phyloP scores from a whole-genome alignment of 2,888 invertebrate species.

The Cosmopolites sordidus region DNA sequence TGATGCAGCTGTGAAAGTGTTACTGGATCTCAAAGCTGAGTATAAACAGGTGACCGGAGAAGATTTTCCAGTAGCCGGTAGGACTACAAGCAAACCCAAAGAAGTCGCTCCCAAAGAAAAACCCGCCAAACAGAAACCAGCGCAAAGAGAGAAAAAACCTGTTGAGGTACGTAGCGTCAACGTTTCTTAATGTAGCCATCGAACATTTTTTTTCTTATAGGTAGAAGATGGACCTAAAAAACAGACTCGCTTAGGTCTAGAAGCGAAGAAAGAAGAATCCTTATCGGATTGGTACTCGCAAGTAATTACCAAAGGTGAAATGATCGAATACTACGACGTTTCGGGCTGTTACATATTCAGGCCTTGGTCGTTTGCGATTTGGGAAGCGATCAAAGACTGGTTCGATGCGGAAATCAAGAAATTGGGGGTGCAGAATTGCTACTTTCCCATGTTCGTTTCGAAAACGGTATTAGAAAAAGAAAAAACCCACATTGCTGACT shows the following conservation, averaged over 20 bases:
- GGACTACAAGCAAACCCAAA: constrained; percentile 36
- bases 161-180: constrained; percentile 27
- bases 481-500: constrained; percentile 95
- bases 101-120: constrained; percentile 33
- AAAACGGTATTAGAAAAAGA: constrained; percentile 86
- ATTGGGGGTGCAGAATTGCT: constrained; percentile 92
- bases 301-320: constrained; percentile 85
- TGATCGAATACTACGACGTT: constrained; percentile 99
- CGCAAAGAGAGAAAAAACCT: constrained; percentile 40
- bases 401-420: constrained; percentile 84
- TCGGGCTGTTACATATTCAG: constrained; percentile 98
- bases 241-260: constrained; percentile 88
- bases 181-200: not conserved
- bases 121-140: constrained; percentile 40
- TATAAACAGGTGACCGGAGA: constrained; percentile 56
- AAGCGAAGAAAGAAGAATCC: constrained; percentile 88
- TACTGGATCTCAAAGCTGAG: constrained; percentile 58
- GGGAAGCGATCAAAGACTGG: constrained; percentile 86
- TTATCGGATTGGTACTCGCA: constrained; percentile 98
- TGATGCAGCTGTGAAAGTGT: constrained; percentile 49
- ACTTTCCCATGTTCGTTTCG: constrained; percentile 98
- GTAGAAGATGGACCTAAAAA: constrained; percentile 66
- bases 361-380: constrained; percentile 95
- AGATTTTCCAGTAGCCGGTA: constrained; percentile 49
- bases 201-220: constrained; percentile 22